Percentiles rank a stretch among this genome's conserved stretches.
Evolutionary conservation across 2,113 vertebrate genomes (phyloP).

Genomic region (Neogale vison): DNA sequence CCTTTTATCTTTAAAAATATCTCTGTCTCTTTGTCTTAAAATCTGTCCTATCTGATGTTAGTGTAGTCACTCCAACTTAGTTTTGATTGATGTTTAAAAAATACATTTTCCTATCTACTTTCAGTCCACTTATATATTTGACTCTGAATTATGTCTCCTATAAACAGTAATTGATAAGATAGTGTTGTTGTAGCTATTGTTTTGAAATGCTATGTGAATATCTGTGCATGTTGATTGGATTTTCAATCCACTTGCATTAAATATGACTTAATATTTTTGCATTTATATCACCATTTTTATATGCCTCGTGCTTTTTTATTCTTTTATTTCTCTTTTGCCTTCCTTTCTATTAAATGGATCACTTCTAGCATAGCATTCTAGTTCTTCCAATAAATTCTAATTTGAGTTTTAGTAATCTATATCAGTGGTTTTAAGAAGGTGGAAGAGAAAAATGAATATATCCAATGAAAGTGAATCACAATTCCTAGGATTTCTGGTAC

Average conservation of each 20-base stretch:
- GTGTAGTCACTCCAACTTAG: neutral
- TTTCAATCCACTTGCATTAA: neutral
- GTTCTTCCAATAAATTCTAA: neutral
- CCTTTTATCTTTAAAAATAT: neutral
- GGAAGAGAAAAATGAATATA: neutral
- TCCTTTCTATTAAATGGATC: neutral
- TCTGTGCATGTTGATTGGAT: neutral
- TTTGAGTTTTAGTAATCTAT: neutral
- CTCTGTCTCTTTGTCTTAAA: neutral
- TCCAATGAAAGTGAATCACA: neutral
- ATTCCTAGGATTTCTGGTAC: neutral
- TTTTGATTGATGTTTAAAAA: neutral
- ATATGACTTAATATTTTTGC: neutral
- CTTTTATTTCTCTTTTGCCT: neutral
- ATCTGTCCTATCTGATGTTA: neutral
- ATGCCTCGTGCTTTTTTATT: neutral
- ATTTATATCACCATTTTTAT: neutral
- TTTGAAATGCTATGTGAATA: neutral
- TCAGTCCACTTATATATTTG: neutral
- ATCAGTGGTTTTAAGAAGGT: neutral
- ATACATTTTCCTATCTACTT: neutral
- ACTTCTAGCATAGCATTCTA: neutral
- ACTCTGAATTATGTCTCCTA: neutral
- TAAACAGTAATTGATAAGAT: neutral
- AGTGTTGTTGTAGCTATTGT: neutral